Evolutionary conservation across 2,797 vertebrate species (phyloP), one percentile per base, ranked within the genome.

Genomic region (Pempheris klunzingeri): DNA sequence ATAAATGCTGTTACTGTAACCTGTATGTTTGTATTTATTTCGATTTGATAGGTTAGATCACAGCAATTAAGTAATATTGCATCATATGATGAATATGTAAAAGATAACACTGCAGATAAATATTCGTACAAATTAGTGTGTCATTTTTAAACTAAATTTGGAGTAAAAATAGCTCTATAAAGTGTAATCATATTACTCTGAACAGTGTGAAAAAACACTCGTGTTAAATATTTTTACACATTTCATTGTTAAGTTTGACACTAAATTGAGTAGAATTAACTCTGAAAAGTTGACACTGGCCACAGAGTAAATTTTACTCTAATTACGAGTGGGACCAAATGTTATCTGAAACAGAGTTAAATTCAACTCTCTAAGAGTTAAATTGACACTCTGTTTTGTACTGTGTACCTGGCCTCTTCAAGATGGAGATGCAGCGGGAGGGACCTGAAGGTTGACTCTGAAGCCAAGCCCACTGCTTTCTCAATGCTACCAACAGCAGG

Each of bases 11-110:
- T 43, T 61, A 58, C 28, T 63, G 28, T 63, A 12, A 63, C 20
- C 22, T 73, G 26, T 47, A 26, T 64, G 38, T 55, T 55, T 72
- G 46, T 71, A 10, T 62, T 73, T 57, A 43, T 64, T 73, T 57
- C 5, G 39, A 64, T 64, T 64, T 55, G n/a, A 64, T 55, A 57
- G n/a, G 28, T 73, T 34, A 20, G 28, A 46, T 41, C 38, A 55
- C n/a, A 9, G 38, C 28, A 73, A 17, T 68, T 55, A 7, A 54
- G 34, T 41, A 61, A 61, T 26, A 61, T 53, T 11, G 47, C 69
- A 72, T 63, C 26, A 64, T 64, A 65, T 43, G 4, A 53, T 20
- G 1, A 13, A 36, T 11, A n/a, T 36, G 11, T 57, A 36, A 36
- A 57, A 49, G 36, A 57, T n/a, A 57, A 36, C 17, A 57, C 32